These are phyloP conservation scores for Papilio aristodemus DNA, from an alignment of 1,140 invertebrate species.

Conservation along the genomic window DNA sequence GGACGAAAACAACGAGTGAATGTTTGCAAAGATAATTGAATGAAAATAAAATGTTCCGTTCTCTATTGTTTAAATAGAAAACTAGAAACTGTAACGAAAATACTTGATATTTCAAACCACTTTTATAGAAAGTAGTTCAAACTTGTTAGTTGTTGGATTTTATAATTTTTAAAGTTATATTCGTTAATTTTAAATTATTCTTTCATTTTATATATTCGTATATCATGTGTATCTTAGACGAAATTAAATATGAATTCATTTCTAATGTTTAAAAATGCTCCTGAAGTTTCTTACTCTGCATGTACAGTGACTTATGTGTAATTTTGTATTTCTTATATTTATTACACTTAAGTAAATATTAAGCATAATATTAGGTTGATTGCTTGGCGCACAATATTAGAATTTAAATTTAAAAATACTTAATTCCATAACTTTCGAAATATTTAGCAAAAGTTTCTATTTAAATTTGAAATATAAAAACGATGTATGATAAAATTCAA, in stretches of 20 bases:
- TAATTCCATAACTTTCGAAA: not conserved
- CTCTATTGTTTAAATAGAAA: not conserved
- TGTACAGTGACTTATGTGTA: no score
- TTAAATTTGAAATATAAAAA: not conserved
- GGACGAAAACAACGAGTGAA: not conserved
- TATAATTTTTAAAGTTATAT: no score
- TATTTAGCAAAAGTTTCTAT: not conserved
- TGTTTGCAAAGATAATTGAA: conserved; percentile 9
- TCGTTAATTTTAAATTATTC: no score
- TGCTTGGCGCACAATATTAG: no score
- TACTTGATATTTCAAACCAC: not conserved
- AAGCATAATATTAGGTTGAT: no score
- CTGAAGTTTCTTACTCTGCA: no score
- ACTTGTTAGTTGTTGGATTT: not conserved
- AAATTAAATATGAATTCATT: no score
- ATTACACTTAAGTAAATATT: no score
- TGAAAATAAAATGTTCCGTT: conserved; percentile 11
- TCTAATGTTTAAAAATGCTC: no score
- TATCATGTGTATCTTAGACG: no score
- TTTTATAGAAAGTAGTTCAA: not conserved
- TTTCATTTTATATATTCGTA: no score
- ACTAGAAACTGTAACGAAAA: not conserved
- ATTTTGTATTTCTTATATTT: no score
- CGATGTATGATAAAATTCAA: conserved; percentile 47
- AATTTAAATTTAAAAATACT: not conserved